Conservation (phyloP, 2,888 invertebrate genomes). For the Lamproptera curius region DNA sequence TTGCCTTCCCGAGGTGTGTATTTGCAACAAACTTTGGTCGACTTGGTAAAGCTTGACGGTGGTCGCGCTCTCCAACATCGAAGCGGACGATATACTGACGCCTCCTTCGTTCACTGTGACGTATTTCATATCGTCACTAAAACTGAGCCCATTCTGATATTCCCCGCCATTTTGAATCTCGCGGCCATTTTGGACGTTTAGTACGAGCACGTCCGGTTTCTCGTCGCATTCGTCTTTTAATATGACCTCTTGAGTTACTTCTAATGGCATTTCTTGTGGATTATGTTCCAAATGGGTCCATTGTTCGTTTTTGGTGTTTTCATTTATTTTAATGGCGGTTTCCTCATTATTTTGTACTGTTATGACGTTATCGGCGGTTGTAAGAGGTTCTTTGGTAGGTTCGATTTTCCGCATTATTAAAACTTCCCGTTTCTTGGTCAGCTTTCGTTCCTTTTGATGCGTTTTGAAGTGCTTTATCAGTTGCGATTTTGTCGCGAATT, state of each 20-base stretch:
- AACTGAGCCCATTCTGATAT: constrained; percentile 20
- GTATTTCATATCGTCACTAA: constrained; percentile 42
- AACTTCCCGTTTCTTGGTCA: constrained; percentile 27
- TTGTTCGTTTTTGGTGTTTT: background rate
- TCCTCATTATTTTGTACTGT: constrained; percentile 7
- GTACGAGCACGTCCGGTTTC: constrained; percentile 45
- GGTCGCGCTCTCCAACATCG: constrained; percentile 40
- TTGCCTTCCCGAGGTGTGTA: constrained; percentile 47
- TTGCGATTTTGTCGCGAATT: constrained; percentile 52
- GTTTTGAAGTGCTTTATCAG: constrained; percentile 51
- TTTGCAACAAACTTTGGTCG: constrained; percentile 57
- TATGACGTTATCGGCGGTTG: constrained; percentile 20
- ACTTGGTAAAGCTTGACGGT: constrained; percentile 51
- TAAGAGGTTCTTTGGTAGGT: constrained; percentile 7
- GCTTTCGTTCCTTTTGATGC: constrained; percentile 40
- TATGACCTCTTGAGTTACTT: constrained; percentile 46
- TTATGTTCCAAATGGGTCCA: constrained; percentile 19
- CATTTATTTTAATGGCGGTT: background rate
- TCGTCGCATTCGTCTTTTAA: constrained; percentile 44
- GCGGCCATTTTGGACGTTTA: constrained; percentile 36
- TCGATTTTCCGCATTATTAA: constrained; percentile 29
- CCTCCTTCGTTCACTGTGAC: constrained; percentile 50
- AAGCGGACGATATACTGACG: constrained; percentile 40
- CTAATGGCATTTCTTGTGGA: constrained; percentile 40
- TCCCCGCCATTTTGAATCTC: constrained; percentile 28